Conservation (phyloP, 2,888 invertebrate genomes). For the Watsonalla cultraria region DNA sequence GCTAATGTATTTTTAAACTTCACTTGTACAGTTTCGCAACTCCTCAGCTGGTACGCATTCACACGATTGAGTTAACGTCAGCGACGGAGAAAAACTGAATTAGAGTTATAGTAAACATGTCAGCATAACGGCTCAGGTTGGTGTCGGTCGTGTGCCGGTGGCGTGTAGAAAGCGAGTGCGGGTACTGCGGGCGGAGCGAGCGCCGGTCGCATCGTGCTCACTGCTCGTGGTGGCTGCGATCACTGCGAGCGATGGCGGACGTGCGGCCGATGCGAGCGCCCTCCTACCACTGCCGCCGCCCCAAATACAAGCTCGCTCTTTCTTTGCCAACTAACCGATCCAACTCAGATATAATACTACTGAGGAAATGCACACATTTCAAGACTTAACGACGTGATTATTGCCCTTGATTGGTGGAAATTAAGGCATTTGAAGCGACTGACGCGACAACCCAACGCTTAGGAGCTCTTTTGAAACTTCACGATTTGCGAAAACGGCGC, state of each 20-base stretch:
- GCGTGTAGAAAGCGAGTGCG: slow-evolving; percentile 60
- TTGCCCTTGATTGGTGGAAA: slow-evolving; percentile 36
- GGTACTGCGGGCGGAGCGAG: slow-evolving; percentile 17
- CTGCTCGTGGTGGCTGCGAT: neutral
- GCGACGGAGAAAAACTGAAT: slow-evolving; percentile 51
- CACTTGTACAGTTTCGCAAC: slow-evolving; percentile 75
- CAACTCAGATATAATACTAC: slow-evolving; percentile 34
- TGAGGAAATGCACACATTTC: slow-evolving; percentile 52
- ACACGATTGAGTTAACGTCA: slow-evolving; percentile 51
- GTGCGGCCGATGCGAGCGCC: slow-evolving; percentile 58
- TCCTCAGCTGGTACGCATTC: slow-evolving; percentile 61
- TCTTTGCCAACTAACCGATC: slow-evolving; percentile 10
- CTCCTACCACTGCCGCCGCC: slow-evolving; percentile 60
- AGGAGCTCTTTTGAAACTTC: no score
- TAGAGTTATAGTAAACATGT: slow-evolving; percentile 54
- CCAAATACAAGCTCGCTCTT: slow-evolving; percentile 1
- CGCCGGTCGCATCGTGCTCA: slow-evolving; percentile 6
- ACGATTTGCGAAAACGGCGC: no score
- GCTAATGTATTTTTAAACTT: slow-evolving; percentile 78
- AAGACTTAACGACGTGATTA: slow-evolving; percentile 37
- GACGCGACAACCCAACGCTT: slow-evolving; percentile 2
- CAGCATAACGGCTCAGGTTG: slow-evolving; percentile 53
- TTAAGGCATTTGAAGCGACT: slow-evolving; percentile 11
- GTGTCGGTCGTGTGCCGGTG: slow-evolving; percentile 53
- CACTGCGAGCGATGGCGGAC: slow-evolving; percentile 30